These are phyloP conservation scores for Tipula vernalis DNA, from an alignment of 2,888 invertebrate genomes.

Conservation along the genomic window DNA sequence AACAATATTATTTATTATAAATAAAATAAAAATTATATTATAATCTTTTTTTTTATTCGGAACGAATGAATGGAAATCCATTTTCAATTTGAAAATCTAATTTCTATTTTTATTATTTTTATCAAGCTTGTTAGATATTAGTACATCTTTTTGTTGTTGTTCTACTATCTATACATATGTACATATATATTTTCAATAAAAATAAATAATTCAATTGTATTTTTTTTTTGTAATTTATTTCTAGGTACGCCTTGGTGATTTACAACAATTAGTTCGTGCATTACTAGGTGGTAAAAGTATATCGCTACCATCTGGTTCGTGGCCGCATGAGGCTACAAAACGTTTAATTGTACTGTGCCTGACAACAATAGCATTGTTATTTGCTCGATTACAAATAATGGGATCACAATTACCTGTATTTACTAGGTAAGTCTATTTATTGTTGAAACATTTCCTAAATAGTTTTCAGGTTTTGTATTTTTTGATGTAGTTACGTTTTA, in stretches of 20 bases:
- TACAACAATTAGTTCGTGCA: slow-evolving; percentile 37
- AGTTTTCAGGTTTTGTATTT: neutral
- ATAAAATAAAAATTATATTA: neutral
- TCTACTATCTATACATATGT: neutral
- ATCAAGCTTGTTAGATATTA: neutral
- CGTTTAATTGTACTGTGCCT: slow-evolving; percentile 67
- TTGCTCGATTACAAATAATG: slow-evolving; percentile 85
- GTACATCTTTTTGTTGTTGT: neutral
- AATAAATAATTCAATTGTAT: neutral
- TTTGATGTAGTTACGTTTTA: neutral
- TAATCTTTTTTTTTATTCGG: neutral
- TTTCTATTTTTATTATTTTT: neutral
- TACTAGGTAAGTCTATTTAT: slow-evolving; percentile 47
- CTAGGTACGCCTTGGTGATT: slow-evolving; percentile 39
- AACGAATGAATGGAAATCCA: neutral
- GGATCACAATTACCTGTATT: slow-evolving; percentile 93
- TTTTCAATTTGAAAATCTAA: neutral
- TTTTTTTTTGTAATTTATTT: neutral
- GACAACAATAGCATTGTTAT: slow-evolving; percentile 66
- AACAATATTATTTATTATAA: neutral
- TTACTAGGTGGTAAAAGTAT: slow-evolving; percentile 41
- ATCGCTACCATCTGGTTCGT: slow-evolving; percentile 29
- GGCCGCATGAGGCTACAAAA: slow-evolving; percentile 42
- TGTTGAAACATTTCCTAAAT: neutral
- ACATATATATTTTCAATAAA: neutral